These are phyloP conservation scores for Cactoblastis cactorum DNA, from an alignment of 2,888 invertebrate species.

Conservation along the genomic window DNA sequence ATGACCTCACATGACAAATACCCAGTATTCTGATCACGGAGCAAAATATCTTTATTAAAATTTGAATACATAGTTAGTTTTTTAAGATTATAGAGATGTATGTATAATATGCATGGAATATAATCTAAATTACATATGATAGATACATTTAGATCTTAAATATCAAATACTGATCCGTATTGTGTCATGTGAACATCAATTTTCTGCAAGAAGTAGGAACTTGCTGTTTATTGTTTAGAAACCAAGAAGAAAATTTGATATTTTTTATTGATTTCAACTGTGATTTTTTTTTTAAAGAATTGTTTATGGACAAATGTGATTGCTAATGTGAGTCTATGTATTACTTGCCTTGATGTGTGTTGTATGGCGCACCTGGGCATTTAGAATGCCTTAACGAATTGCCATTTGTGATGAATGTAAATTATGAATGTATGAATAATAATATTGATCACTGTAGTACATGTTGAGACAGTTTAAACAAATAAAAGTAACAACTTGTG, in stretches of 20 bases:
- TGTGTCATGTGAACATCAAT: background rate
- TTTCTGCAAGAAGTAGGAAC: no score
- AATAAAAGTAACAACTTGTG: slow-evolving; percentile 71
- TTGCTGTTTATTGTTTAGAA: slow-evolving; percentile 3
- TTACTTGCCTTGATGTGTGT: slow-evolving; percentile 44
- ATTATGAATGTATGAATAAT: slow-evolving; percentile 55
- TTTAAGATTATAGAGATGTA: no score
- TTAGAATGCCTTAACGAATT: slow-evolving; percentile 65
- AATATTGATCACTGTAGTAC: slow-evolving; percentile 61
- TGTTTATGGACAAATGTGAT: slow-evolving; percentile 7
- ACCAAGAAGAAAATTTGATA: slow-evolving; percentile 19
- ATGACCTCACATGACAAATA: background rate
- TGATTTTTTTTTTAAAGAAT: slow-evolving; percentile 17
- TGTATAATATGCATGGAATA: no score
- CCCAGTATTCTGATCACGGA: no score
- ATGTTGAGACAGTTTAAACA: slow-evolving; percentile 66
- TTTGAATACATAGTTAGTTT: no score
- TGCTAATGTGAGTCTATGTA: slow-evolving; percentile 18
- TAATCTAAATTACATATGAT: no score
- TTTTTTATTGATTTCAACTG: slow-evolving; percentile 10
- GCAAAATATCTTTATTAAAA: no score
- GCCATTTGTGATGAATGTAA: slow-evolving; percentile 70
- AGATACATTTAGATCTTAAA: no score
- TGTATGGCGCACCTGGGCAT: slow-evolving; percentile 32
- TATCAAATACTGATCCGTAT: no score